Conservation (phyloP, 2,113 vertebrate species). For the Sceloporus undulatus region DNA sequence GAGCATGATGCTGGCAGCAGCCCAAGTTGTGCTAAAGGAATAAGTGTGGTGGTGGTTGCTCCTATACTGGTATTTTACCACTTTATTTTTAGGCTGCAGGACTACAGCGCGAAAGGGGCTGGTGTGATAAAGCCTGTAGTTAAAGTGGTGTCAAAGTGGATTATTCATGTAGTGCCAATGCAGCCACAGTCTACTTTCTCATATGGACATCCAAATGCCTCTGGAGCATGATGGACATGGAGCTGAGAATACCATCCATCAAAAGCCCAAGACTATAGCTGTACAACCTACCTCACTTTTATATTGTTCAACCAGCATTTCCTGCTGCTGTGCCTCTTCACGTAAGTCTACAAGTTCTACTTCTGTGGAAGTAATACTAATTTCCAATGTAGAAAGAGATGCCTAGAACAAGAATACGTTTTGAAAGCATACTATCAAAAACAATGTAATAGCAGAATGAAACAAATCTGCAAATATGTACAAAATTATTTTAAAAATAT, state of each 20-base stretch:
- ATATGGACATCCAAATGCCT: background rate
- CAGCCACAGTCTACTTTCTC: too few species aligned
- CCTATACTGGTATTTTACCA: too few species aligned
- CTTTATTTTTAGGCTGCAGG: too few species aligned
- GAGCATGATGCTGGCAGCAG: too few species aligned
- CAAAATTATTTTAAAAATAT: background rate
- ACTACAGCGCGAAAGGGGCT: too few species aligned
- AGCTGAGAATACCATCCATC: too few species aligned
- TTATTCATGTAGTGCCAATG: too few species aligned
- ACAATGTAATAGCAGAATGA: background rate
- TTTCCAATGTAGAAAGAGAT: constrained; percentile 75
- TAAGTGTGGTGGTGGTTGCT: too few species aligned
- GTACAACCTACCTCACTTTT: constrained; percentile 79
- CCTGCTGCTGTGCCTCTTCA: constrained; percentile 76
- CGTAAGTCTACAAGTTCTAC: constrained; percentile 78
- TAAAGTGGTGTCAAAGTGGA: too few species aligned
- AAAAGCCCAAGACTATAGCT: background rate
- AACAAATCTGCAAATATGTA: background rate
- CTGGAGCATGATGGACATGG: background rate
- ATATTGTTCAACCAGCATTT: constrained; percentile 74
- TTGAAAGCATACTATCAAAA: background rate
- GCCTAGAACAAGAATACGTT: constrained; percentile 71
- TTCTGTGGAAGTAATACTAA: constrained; percentile 72
- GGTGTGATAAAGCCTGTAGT: too few species aligned
- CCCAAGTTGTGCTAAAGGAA: too few species aligned